phyloP scores from a whole-genome alignment of 2,113 vertebrate species.

The Nanger granti region DNA sequence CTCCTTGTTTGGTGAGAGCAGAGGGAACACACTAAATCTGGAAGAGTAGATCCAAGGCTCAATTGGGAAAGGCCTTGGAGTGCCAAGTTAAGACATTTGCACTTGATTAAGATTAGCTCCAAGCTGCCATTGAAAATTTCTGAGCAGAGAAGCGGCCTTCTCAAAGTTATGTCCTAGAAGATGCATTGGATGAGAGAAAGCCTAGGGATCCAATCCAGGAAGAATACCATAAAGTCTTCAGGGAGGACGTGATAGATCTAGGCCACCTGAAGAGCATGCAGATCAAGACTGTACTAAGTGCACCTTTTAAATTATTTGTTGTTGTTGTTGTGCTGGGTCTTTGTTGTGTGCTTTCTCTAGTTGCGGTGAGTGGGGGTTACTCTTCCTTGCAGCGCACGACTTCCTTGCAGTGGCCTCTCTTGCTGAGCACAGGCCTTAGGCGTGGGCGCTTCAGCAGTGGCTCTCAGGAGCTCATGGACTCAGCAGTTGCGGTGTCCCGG shows the following conservation, averaged over 20 bases:
- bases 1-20: not conserved
- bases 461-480: not conserved
- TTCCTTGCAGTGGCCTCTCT: not conserved
- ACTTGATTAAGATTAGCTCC: not conserved
- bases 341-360: not conserved
- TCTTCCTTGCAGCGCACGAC: not conserved
- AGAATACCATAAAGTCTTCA: not conserved
- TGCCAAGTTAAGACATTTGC: not conserved
- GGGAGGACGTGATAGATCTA: not conserved
- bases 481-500: not conserved
- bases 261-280: not conserved
- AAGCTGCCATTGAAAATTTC: not conserved
- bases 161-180: not conserved
- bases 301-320: not conserved
- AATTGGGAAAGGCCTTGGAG: not conserved
- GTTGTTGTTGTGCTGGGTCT: not conserved
- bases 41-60: not conserved
- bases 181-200: not conserved
- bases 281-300: not conserved
- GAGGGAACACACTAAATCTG: not conserved
- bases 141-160: not conserved
- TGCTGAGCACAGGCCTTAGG: not conserved
- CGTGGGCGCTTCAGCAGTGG: fast-evolving
- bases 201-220: not conserved
- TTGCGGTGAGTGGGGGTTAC: fast-evolving